A percentile compares a stretch with the other conserved stretches of the same genome.
Evolutionary conservation across 92 coral and sea anemone species (phyloP).

Genomic region (Scolanthus callimorphus): DNA sequence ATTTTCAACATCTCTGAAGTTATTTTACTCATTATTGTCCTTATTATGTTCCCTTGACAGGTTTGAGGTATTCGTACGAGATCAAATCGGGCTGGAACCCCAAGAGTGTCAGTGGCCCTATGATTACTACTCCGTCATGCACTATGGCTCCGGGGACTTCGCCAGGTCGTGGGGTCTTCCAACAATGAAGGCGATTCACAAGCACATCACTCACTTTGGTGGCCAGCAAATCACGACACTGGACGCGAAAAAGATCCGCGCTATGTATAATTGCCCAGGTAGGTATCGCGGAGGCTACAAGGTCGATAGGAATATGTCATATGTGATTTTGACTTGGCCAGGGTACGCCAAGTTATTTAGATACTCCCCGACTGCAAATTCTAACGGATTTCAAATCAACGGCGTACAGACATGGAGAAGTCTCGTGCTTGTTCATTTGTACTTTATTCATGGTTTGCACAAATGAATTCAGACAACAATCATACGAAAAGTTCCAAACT

Average conservation of each 20-base stretch:
- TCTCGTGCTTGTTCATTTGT: too few relatives aligned
- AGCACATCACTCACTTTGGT: conserved; percentile 61
- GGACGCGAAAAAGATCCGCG: conserved; percentile 72
- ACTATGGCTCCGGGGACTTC: conserved; percentile 82
- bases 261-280: conserved; percentile 88
- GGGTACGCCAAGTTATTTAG: too few relatives aligned
- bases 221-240: conserved; percentile 62
- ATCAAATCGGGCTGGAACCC: conserved; percentile 66
- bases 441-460: too few relatives aligned
- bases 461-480: too few relatives aligned
- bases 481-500: too few relatives aligned
- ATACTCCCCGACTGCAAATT: too few relatives aligned
- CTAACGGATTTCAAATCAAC: too few relatives aligned
- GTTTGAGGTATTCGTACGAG: conserved; percentile 65
- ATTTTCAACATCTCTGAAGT: too few relatives aligned
- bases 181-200: conserved; percentile 53
- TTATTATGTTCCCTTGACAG: conserved; percentile 35
- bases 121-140: conserved; percentile 92
- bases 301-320: too few relatives aligned
- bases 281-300: background rate
- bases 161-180: conserved; percentile 36
- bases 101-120: conserved; percentile 70
- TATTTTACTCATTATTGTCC: too few relatives aligned
- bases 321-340: too few relatives aligned
- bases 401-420: too few relatives aligned